Percentiles rank a stretch among this genome's conserved stretches.
These are phyloP conservation scores for Phoenicopterus ruber DNA, from an alignment of 2,113 vertebrate species.

Conservation along the genomic window DNA sequence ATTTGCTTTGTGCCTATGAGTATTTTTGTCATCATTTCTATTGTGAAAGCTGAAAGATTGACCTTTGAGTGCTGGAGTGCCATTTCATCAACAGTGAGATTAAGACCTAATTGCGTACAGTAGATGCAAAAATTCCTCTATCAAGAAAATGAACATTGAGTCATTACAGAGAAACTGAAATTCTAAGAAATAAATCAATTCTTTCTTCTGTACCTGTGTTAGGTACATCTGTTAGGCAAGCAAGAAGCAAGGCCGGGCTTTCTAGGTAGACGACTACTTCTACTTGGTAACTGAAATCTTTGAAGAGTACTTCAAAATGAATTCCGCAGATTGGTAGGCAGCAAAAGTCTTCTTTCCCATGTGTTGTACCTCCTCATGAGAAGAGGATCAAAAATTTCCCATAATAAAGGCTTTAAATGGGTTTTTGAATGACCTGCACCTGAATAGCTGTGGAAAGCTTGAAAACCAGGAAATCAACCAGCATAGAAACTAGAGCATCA, in stretches of 20 bases:
- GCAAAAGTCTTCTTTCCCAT: background rate
- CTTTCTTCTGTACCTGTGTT: background rate
- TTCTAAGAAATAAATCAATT: background rate
- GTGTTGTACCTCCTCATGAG: background rate
- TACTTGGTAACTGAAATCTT: background rate
- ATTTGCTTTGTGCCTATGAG: background rate
- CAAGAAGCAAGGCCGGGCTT: background rate
- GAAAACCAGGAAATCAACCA: background rate
- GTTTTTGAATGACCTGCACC: background rate
- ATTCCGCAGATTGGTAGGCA: background rate
- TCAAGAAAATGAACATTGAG: background rate
- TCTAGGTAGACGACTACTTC: background rate
- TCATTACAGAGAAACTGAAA: background rate
- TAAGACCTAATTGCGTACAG: background rate
- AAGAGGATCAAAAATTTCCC: background rate
- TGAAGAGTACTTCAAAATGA: background rate
- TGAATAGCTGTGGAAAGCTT: background rate
- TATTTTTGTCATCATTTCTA: background rate
- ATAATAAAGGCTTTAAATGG: background rate
- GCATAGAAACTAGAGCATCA: background rate
- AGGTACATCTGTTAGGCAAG: background rate
- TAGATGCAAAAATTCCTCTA: background rate
- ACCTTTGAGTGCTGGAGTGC: background rate
- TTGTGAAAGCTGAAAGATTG: constrained; percentile 1
- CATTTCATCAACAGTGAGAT: background rate